Evolutionary conservation across 2,113 vertebrate genomes (phyloP), one percentile per base, ranked within the genome.

Genomic region (Laticauda laticaudata): DNA sequence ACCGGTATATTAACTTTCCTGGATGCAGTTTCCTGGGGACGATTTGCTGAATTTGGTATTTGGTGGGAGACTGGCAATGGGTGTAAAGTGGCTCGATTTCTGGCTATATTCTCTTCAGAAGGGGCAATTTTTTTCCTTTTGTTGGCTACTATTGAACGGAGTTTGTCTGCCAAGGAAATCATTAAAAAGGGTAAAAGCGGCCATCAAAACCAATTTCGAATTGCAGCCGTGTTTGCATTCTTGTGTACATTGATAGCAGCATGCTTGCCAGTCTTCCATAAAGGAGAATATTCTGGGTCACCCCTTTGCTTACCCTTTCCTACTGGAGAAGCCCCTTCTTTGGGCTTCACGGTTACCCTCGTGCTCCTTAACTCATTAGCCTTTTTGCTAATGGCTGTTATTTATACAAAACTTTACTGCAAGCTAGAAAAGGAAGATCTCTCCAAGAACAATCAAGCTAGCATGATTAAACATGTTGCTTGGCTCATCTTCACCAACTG

Each of bases 401-500:
- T 99, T 94, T 99, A 99, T 97, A 99, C 98, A 8, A 98, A 98
- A 95, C 98, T 99, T n/a, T 99, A 99, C 94, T 99, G 99, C 97
- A 97, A 98, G 94, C 94, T 99, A 94, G 99, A 99, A 69, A 98
- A 99, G 91, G 98, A 98, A 93, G 98, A 99, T 95, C 98, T 99
- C 91, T 98, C 98, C 0, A 99, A 99, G 92, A 98, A 98, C 21
- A 98, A 98, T 0, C 98, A 99, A 93, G 98, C 98, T 0, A 98
- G 98, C 87, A 98, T 98, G 34, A 98, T 99, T 91, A 98, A 98
- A 93, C 99, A 99, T 0, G 98, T 99, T 0, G 99, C 99, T 90
- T 99, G 99, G 99, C 98, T 99, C 0, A 99, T 99, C 96, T 99
- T 99, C 97, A 99, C 99, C 55, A 99, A 99, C 95, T 99, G 99